Evolutionary conservation across 2,113 vertebrate species (phyloP), one percentile per base, ranked within the genome.

Genomic region (Jacana jacana): DNA sequence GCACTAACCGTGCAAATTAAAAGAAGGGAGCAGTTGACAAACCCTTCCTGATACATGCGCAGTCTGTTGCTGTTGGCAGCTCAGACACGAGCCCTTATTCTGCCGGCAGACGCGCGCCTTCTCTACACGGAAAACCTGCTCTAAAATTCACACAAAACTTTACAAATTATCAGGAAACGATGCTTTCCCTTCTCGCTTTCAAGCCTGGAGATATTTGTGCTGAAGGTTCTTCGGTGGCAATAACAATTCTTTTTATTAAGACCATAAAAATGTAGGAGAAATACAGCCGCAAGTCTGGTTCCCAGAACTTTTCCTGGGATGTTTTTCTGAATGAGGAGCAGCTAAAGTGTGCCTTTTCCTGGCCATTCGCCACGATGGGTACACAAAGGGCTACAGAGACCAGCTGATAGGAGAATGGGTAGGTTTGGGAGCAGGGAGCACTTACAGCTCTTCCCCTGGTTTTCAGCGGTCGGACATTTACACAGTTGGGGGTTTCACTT

Each of bases 1-100:
- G 98, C 97, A 96, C 98, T 98, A 98, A 98, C 98, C 98, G 93
- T 98, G 98, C 97, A 97, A 96, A 97, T 96, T 97, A 97, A 96
- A 97, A 92, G 95, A 95, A 86, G 95, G 94, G 91, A 97, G 95
- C 86, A 84, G 95, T 95, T 96, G 96, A 96, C 95, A 96, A 96
- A 94, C 96, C 94, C 95, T 88, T 97, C 96, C 96, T 79, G 95
- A 94, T 84, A 71, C 95, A 95, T 85, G 96, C 88, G 76, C 94
- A 92, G 55, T 89, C 70, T 88, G 82, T 95, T 95, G 92, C 95
- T 91, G 84, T 78, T 93, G 97, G 97, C 95, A 95, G 90, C 9
- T 90, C 86, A 97, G 97, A 93, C 89, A 84, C 12, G 52, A 95
- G 91, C 82, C 79, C 87, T 90, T 57, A 61, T 91, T 92, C 91